Evolutionary conservation across 1,140 invertebrate species (phyloP).

Genomic region (Chrysoperla carnea): DNA sequence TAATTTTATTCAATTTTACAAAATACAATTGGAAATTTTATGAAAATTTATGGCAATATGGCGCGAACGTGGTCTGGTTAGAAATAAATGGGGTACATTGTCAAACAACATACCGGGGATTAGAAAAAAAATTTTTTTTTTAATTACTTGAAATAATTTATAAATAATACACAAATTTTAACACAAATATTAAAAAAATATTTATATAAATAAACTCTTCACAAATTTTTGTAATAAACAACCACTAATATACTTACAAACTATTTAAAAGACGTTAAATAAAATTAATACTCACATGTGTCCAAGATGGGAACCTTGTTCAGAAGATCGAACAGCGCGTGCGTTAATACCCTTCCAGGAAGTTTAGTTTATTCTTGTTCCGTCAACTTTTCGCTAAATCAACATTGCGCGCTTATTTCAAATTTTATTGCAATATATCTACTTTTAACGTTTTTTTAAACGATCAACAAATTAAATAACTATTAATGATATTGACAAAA

Average conservation of each 20-base stretch:
- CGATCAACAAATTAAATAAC: too few species aligned
- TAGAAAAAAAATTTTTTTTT: neutral
- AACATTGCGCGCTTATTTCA: neutral
- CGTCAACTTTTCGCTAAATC: neutral
- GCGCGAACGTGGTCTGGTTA: slow-evolving; percentile 16
- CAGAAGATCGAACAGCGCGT: slow-evolving; percentile 30
- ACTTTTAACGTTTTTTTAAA: too few species aligned
- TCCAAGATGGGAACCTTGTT: slow-evolving; percentile 40
- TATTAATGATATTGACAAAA: too few species aligned
- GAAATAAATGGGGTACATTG: slow-evolving; percentile 14
- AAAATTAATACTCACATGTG: slow-evolving; percentile 35
- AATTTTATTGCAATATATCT: neutral
- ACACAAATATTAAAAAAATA: neutral
- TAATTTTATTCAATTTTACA: too few species aligned
- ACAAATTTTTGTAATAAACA: slow-evolving; percentile 2
- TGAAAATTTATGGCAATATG: slow-evolving; percentile 15
- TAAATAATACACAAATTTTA: neutral
- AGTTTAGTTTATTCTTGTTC: slow-evolving; percentile 10
- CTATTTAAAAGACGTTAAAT: slow-evolving; percentile 4
- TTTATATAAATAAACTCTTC: neutral
- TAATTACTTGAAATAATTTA: neutral
- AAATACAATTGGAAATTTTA: too few species aligned
- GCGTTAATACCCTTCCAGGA: slow-evolving; percentile 13
- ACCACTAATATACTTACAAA: neutral
- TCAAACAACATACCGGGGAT: slow-evolving; percentile 9